Percentiles rank a stretch among this genome's conserved stretches.
These are phyloP conservation scores for Marmota monax DNA, from an alignment of 2,113 vertebrate species.

Conservation along the genomic window DNA sequence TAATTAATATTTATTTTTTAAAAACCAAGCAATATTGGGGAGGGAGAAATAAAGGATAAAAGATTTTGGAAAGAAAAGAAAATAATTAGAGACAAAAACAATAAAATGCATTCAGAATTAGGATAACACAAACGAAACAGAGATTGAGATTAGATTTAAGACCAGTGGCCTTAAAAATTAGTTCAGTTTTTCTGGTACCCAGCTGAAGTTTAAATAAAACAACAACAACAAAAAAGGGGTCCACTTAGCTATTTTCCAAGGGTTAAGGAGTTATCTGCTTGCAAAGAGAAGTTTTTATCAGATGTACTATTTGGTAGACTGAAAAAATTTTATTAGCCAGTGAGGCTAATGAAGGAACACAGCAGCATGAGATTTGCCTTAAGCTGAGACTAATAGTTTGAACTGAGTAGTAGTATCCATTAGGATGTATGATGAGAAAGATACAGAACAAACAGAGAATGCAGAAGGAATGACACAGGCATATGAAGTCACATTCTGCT, in stretches of 20 bases:
- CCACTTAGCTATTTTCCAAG: background rate
- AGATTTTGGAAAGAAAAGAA: background rate
- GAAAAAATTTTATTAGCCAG: background rate
- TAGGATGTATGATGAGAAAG: background rate
- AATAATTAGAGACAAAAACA: background rate
- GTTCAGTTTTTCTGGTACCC: too few relatives aligned
- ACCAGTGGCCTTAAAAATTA: background rate
- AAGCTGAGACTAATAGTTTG: background rate
- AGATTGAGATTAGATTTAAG: conserved; percentile 13
- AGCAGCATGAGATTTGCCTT: background rate
- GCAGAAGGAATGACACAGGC: background rate
- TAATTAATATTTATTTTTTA: background rate
- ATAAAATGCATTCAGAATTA: background rate
- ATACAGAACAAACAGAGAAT: background rate
- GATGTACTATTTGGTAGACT: background rate
- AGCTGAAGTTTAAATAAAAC: too few relatives aligned
- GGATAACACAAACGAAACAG: conserved; percentile 15
- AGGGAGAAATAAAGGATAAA: background rate
- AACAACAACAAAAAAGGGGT: background rate
- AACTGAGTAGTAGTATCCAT: background rate
- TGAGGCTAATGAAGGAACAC: background rate
- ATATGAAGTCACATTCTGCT: background rate
- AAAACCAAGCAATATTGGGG: background rate
- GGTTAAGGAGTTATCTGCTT: background rate
- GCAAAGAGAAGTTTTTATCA: conserved; percentile 26